Conservation (phyloP, 1,140 invertebrate species). For the Himalopsyche phryganea region DNA sequence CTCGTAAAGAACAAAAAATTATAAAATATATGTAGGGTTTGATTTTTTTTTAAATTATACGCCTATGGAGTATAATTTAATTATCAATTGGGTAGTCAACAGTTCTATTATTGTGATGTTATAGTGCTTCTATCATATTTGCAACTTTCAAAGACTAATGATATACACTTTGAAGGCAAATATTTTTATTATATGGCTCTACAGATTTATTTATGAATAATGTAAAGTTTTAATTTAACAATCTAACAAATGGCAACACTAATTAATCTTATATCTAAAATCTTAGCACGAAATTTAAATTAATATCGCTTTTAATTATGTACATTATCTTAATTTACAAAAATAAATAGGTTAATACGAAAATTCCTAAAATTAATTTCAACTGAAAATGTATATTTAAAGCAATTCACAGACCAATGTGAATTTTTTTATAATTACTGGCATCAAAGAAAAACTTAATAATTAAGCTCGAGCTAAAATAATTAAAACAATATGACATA, state of each 20-base stretch:
- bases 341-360: conserved; percentile 19
- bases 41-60: no score
- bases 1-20: no score
- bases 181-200: no score
- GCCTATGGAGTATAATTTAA: no score
- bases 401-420: conserved; percentile 27
- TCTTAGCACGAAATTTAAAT: neutral
- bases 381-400: conserved; percentile 9
- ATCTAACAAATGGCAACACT: neutral
- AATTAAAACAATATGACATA: conserved; percentile 1
- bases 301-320: conserved; percentile 14
- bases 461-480: conserved; percentile 10
- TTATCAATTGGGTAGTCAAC: no score
- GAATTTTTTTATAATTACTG: conserved; percentile 31
- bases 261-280: neutral
- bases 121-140: no score
- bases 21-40: no score
- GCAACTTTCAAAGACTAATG: no score
- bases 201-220: neutral
- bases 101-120: no score
- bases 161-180: no score
- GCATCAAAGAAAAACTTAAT: conserved; percentile 30
- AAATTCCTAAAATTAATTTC: conserved; percentile 1
- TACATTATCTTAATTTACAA: conserved; percentile 14
- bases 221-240: neutral